phyloP scores from a whole-genome alignment of 2,113 vertebrate genomes.

The Copsychus sechellarum region DNA sequence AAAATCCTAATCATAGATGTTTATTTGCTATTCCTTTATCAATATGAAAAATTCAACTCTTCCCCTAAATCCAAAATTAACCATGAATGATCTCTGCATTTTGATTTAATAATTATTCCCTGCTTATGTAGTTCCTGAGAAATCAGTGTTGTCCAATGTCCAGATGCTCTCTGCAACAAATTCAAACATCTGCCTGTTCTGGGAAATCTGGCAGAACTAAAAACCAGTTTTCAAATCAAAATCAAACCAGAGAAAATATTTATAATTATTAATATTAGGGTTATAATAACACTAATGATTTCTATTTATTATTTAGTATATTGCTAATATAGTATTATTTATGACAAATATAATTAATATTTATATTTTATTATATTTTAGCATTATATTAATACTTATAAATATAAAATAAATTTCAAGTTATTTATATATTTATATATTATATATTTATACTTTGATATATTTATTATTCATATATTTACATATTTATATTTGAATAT shows the following conservation, averaged over 20 bases:
- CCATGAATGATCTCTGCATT: rapidly evolving
- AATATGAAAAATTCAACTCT: background rate
- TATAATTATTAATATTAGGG: background rate
- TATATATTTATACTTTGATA: too few species aligned
- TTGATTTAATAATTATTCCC: background rate
- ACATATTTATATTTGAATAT: too few species aligned
- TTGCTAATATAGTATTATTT: too few species aligned
- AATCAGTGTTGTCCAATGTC: background rate
- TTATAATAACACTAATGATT: background rate
- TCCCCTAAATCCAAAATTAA: background rate
- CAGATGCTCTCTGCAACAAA: background rate
- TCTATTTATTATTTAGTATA: too few species aligned
- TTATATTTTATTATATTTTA: background rate
- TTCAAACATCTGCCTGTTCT: background rate
- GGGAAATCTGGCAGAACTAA: background rate
- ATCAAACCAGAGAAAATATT: background rate
- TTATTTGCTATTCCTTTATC: background rate
- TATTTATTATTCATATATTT: too few species aligned
- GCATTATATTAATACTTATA: too few species aligned
- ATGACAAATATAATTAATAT: rapidly evolving
- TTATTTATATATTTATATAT: background rate
- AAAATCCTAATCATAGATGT: background rate
- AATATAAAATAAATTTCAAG: rapidly evolving
- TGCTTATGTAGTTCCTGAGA: background rate
- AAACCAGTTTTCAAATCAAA: background rate